Evolutionary conservation across 2,888 invertebrate genomes (phyloP).

Genomic region (Homarus gammarus): DNA sequence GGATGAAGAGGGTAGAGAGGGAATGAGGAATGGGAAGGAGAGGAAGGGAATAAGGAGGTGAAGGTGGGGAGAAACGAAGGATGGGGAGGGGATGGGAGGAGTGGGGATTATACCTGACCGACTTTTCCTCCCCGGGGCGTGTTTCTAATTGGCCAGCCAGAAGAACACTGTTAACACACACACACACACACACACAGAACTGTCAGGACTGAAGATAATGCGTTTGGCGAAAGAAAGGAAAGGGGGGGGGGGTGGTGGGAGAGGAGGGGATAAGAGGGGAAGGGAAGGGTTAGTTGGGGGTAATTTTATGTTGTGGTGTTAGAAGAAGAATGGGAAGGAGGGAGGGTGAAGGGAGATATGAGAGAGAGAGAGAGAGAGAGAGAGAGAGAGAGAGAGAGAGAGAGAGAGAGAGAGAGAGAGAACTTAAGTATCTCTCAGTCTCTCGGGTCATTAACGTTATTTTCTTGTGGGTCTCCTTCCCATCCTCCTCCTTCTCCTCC

Average conservation of each 20-base stretch:
- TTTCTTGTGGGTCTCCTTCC: not conserved
- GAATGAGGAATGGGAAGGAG: not conserved
- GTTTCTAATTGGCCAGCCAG: too few species aligned
- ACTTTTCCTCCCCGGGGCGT: too few species aligned
- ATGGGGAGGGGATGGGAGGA: too few species aligned
- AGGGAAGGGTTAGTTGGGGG: too few species aligned
- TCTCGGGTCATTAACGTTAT: not conserved
- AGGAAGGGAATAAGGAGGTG: not conserved
- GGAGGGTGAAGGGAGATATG: too few species aligned
- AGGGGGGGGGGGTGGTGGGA: not conserved
- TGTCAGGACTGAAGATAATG: not conserved
- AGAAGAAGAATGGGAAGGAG: too few species aligned
- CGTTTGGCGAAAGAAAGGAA: not conserved
- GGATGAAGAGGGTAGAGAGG: too few species aligned
- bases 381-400: not conserved
- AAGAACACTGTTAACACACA: not conserved
- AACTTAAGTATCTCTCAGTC: not conserved
- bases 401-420: not conserved
- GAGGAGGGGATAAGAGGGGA: not conserved
- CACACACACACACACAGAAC: slow-evolving; percentile 7
- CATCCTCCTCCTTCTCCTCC: not conserved
- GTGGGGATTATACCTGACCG: too few species aligned
- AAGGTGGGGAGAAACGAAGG: not conserved
- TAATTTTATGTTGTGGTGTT: too few species aligned
- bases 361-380: not conserved